Base-by-base conservation (phyloP, 2,113 vertebrate species). In the Empidonax alnorum region DNA sequence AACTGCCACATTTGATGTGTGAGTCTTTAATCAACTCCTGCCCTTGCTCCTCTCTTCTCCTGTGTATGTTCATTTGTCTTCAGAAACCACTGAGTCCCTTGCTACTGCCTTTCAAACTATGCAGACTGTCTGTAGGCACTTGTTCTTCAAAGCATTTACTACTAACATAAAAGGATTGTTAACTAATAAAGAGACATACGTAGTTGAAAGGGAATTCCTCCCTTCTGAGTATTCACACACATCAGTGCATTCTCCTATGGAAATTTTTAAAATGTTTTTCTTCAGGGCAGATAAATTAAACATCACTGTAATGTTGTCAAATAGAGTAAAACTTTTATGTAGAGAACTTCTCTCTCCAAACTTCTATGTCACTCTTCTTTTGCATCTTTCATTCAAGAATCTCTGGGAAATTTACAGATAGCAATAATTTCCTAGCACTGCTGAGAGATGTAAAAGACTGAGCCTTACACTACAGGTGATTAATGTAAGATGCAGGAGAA, bases 131-230 rank as follows among this genome's bases (percentile, higher is more conserved):
- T 93, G 42, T 30, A 75, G 71, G 21, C 46, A 73, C 46, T 79
- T 14, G 35, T 41, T 94, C 42, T 94, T 92, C 79, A 80, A 91
- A 87, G 73, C 13, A 19, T 86, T 72, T 71, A 56, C 27, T 56
- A 31, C 24, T 22, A 56, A 15, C 31, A 46, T 84, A 17, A 77
- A 49, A 94, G 41, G 56, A 87, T 61, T 61, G 47, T 39, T 94
- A 91, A 61, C n/a, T 89, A 53, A 74, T 52, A 56, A 69, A 37
- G 27, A 81, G 46, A 33, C 25, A 14, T 87, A 92, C 47, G 21
- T 68, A 52, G 31, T 49, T 94, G 83, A 76, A 96, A 94, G 52
- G 68, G 68, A 95, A 91, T 96, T 89, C 62, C 76, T 93, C 22
- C 88, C 44, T 62, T 84, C 46, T 67, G 65, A 84, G 15, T 65